These are phyloP conservation scores for Gerris buenoi DNA, from an alignment of 1,140 invertebrate genomes.

Conservation along the genomic window DNA sequence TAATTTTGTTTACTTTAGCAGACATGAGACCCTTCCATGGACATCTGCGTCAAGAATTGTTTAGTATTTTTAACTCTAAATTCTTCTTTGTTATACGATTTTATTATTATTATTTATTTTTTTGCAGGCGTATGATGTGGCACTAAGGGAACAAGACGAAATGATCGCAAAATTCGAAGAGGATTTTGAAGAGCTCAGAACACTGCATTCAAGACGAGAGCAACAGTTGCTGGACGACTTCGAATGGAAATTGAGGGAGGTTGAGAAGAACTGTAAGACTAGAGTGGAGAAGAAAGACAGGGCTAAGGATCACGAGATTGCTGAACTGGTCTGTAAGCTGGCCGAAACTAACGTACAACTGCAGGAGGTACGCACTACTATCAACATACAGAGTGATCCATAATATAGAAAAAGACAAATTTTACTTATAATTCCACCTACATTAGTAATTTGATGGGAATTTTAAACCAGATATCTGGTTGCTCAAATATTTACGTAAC, in stretches of 20 bases:
- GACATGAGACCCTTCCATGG: too few relatives aligned
- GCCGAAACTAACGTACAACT: neutral
- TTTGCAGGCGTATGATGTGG: conserved; percentile 38
- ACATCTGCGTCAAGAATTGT: too few relatives aligned
- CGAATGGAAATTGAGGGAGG: conserved; percentile 50
- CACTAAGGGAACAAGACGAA: conserved; percentile 38
- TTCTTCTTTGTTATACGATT: too few relatives aligned
- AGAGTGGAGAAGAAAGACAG: conserved; percentile 33
- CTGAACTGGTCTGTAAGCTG: neutral
- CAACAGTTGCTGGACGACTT: conserved; percentile 48
- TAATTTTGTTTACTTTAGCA: too few relatives aligned
- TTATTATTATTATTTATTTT: conserved; percentile 4
- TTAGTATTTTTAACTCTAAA: too few relatives aligned
- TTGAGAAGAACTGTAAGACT: conserved; percentile 43
- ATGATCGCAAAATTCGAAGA: conserved; percentile 42
- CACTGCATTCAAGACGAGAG: conserved; percentile 38
- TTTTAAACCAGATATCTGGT: too few relatives aligned
- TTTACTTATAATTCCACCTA: too few relatives aligned
- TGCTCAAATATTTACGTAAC: too few relatives aligned
- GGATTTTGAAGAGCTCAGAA: conserved; percentile 43
- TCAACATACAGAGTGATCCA: too few relatives aligned
- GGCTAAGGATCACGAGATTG: neutral
- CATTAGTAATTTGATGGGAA: too few relatives aligned
- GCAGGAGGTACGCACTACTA: neutral
- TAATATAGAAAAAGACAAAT: too few relatives aligned